A percentile compares a stretch with the other conserved stretches of the same genome.
Conservation (phyloP, 2,888 invertebrate genomes). For the Cecidostiba fungosa region DNA sequence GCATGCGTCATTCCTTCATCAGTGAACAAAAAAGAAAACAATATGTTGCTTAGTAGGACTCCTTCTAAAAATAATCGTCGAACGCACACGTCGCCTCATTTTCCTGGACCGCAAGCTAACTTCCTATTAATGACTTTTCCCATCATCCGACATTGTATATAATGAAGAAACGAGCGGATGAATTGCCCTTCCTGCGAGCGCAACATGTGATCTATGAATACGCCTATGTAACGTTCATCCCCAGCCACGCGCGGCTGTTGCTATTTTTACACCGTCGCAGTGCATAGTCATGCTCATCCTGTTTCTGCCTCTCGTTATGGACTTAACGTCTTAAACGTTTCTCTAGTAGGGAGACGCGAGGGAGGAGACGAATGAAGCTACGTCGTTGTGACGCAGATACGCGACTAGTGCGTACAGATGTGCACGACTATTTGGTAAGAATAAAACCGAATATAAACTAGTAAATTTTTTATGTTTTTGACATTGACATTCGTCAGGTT, state of each 20-base stretch:
- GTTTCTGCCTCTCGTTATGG: background rate
- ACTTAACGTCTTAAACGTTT: background rate
- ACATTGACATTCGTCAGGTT: no score
- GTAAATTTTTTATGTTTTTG: no score
- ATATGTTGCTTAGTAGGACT: background rate
- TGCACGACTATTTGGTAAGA: background rate
- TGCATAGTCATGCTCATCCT: background rate
- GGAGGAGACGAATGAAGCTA: background rate
- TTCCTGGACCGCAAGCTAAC: background rate
- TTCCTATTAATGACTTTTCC: conserved; percentile 10
- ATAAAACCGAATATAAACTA: no score
- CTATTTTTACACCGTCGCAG: background rate
- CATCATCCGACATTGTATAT: conserved; percentile 2
- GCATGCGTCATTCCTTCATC: background rate
- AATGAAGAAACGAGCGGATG: background rate
- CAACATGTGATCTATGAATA: background rate
- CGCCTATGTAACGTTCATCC: conserved; percentile 1
- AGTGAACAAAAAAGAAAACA: background rate
- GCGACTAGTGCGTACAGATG: background rate
- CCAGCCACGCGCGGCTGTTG: background rate
- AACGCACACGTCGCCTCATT: background rate
- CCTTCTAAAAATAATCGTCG: background rate
- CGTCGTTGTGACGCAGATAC: background rate
- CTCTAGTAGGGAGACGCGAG: background rate
- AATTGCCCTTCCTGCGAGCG: background rate